Base-by-base conservation (phyloP, 2,888 invertebrate genomes). In the Tenthredo livida region DNA sequence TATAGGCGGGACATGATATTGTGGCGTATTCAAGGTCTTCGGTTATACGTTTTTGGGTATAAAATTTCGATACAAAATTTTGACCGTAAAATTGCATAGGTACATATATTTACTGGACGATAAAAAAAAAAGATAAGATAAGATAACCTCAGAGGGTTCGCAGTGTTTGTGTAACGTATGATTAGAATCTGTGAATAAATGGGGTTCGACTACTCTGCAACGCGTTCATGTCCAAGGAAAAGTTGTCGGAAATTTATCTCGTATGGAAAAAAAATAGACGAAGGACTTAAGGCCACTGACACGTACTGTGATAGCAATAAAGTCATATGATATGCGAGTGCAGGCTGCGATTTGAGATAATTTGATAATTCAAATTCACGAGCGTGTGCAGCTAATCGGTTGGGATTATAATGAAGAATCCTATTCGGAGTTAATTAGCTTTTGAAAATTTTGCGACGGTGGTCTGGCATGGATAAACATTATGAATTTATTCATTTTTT, bases 351-450 rank as follows among this genome's bases (percentile, higher is more conserved):
- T 75, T 75, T 21, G 6, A 25, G 43, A 43, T 75, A 75, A 75
- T 75, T 47, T n/a, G 73, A 75, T 47, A 47, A 47, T 75, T 47
- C 43, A 15, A 47, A 75, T 75, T 47, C 47, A 47, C 5, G 21
- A 75, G 25, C 73, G 21, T 47, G 47, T 21, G 47, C 40, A 50
- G 50, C 50, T 50, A 50, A n/a, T n/a, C 21, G 43, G 25, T 75
- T 47, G 21, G 21, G 25, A 47, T 40, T 25, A 75, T 43, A 21
- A 75, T 43, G 73, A 75, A 75, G 73, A 47, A 47, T 21, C 21
- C 47, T 12, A 12, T 21, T 43, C 5, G 25, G 73, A 25, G 10
- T 15, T 75, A 15, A 47, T 43, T 70, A 70, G 70, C 29, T 70
- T 21, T 61, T 25, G 2, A 61, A 61, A 21, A 61, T 61, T 25